Evolutionary conservation across 2,888 invertebrate species (phyloP).

Genomic region (Melanostoma scalare): DNA sequence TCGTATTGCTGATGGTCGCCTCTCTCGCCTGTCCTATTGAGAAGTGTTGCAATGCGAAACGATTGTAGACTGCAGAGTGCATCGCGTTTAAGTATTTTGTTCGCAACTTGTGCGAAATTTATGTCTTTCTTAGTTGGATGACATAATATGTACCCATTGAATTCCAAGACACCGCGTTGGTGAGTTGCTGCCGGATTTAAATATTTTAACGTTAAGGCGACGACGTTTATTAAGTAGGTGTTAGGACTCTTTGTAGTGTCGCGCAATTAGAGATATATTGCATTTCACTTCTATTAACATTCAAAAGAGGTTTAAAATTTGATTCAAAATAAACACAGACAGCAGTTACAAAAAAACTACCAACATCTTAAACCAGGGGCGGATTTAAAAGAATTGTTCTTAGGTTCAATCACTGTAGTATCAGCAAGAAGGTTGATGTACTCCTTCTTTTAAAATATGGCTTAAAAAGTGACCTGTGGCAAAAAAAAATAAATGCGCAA

Average conservation of each 20-base stretch:
- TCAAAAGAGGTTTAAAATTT: constrained; percentile 19
- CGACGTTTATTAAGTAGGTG: constrained; percentile 3
- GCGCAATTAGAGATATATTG: constrained; percentile 47
- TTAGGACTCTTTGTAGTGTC: constrained; percentile 47
- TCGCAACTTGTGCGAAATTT: constrained; percentile 53
- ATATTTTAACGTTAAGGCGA: constrained; percentile 50
- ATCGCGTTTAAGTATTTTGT: constrained; percentile 44
- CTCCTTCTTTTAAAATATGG: no score
- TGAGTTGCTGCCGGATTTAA: constrained; percentile 59
- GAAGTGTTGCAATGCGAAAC: constrained; percentile 27
- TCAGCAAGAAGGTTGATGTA: no score
- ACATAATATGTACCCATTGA: constrained; percentile 40
- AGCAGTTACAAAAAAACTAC: neutral
- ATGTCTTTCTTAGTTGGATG: constrained; percentile 48
- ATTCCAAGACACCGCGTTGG: constrained; percentile 33
- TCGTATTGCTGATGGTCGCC: neutral
- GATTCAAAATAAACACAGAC: constrained; percentile 16
- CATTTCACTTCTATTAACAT: constrained; percentile 36
- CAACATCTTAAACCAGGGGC: no score
- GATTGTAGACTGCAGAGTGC: constrained; percentile 10
- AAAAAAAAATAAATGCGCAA: no score
- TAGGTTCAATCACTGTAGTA: no score
- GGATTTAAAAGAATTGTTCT: no score
- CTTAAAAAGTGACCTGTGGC: no score
- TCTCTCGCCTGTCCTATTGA: constrained; percentile 2